phyloP scores from a whole-genome alignment of 2,888 invertebrate species.

The Protophormia terraenovae region DNA sequence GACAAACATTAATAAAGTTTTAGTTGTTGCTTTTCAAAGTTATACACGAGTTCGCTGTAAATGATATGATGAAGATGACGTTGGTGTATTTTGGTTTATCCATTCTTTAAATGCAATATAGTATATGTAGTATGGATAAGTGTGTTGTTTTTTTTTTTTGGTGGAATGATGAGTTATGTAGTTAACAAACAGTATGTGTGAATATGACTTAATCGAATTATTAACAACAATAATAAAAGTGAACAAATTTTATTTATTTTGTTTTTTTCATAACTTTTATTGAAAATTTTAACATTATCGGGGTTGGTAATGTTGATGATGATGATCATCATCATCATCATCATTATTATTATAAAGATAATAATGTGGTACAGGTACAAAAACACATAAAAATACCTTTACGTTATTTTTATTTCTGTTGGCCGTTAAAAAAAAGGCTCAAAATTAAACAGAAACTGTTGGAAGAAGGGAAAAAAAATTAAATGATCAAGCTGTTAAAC shows the following conservation, averaged over 20 bases:
- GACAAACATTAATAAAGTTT: constrained; percentile 8
- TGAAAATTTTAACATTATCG: constrained; percentile 42
- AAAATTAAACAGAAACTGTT: constrained; percentile 1
- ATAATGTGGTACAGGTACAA: constrained; percentile 53
- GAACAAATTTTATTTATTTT: constrained; percentile 52
- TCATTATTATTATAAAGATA: too few relatives aligned
- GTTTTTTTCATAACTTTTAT: constrained; percentile 27
- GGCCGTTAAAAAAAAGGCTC: constrained; percentile 22
- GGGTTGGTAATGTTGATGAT: constrained; percentile 46
- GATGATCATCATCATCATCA: constrained; percentile 34
- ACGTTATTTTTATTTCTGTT: not conserved
- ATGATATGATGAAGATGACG: constrained; percentile 9
- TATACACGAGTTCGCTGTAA: not conserved
- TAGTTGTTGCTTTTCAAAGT: not conserved
- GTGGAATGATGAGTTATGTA: not conserved
- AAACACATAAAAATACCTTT: constrained; percentile 35
- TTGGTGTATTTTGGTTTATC: constrained; percentile 29
- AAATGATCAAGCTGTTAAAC: constrained; percentile 58
- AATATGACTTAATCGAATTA: constrained; percentile 71
- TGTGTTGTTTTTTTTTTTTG: not conserved
- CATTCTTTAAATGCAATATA: not conserved
- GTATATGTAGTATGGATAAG: too few relatives aligned
- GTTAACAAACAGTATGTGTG: constrained; percentile 48
- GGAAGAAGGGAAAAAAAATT: not conserved
- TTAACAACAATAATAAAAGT: constrained; percentile 69